Evolutionary conservation across 2,797 vertebrate species (phyloP), one percentile per base, ranked within the genome.

Genomic region (Chiroxiphia lanceolata): DNA sequence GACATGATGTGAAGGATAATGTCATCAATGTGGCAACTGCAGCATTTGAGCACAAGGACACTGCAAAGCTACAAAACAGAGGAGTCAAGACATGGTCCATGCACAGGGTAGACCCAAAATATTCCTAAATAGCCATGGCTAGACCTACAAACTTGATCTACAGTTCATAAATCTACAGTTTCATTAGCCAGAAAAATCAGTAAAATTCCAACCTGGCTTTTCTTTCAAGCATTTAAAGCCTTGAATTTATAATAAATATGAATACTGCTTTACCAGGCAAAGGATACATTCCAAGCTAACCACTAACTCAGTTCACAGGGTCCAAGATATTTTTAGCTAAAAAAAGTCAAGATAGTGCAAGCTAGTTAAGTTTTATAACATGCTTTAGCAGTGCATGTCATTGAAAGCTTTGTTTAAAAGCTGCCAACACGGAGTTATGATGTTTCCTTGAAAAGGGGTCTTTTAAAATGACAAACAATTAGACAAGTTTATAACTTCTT

Each of bases 401-500:
- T 0, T 64, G 23, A 11, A 74, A 65, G 38, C 6, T 47, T n/a
- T 57, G 11, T 42, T 77, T 38, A 69, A 50, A 76, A 42, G 2
- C 14, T 8, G 60, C 16, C 19, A 75, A n/a, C 12, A 20, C 2
- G 2, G 9, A 82, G 8, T 57, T 83, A 15, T 44, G 10, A 54
- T 33, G 36, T 11, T 47, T 7, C 47, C 19, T 42, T 60, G 16
- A 26, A 57, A 80, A 7, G 44, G 5, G 6, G 14, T 5, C 36
- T 59, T 67, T 56, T 9, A 69, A 56, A 6, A 21, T 42, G 21
- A 54, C 15, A 13, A 40, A 82, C 33, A 70, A 61, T 50, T 51
- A 61, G 22, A 81, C 21, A 88, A 69, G 8, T 47, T 36, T 9
- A 34, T 8, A 0, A 0, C 7, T 74, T 64, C 44, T 29, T 29